Base-by-base conservation (phyloP, 2,113 vertebrate genomes). In the Heteronetta atricapilla region DNA sequence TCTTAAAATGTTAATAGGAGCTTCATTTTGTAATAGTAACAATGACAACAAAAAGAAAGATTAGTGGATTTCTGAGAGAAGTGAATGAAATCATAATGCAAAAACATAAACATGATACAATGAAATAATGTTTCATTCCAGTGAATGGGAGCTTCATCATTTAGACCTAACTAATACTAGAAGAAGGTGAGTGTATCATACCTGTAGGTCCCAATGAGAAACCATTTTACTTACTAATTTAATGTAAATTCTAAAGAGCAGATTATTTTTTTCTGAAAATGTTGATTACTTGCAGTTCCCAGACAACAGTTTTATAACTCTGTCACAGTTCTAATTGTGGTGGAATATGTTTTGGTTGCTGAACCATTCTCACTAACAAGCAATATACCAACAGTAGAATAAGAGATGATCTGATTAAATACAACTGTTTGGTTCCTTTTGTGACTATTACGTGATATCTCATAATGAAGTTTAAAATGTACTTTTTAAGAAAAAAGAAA, bases 141-240 rank as follows among this genome's bases (percentile, higher is more conserved):
- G 13, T 36, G 31, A 89, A 86, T 48, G 48, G 16, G 42, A 73
- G 19, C 34, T 79, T 84, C 55, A 64, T 58, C 28, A 63, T 82
- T 94, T 93, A 90, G 78, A 78, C 38, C 7, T 60, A 69, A 94
- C 83, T 86, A 86, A 83, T 59, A 58, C 25, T 53, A 87, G n/a
- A 11, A 85, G 34, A 79, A 79, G 17, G 67, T 82, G 44, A 90
- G 82, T 74, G 9, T n/a, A 33, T 48, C 44, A 85, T 25, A 72
- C 14, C 5, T n/a, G 8, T 52, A 77, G 10, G 28, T 46, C 20
- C 10, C 21, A 46, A 5, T 23, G 17, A 80, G 50, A 89, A 77
- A 46, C 10, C 58, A 6, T 34, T 10, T 58, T 64, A 63, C 40
- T 58, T 64, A 63, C 40, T 46, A n/a, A 53, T 33, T 19, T 77